phyloP scores from a whole-genome alignment of 2,113 vertebrate species.

The Pomatostomus ruficeps region DNA sequence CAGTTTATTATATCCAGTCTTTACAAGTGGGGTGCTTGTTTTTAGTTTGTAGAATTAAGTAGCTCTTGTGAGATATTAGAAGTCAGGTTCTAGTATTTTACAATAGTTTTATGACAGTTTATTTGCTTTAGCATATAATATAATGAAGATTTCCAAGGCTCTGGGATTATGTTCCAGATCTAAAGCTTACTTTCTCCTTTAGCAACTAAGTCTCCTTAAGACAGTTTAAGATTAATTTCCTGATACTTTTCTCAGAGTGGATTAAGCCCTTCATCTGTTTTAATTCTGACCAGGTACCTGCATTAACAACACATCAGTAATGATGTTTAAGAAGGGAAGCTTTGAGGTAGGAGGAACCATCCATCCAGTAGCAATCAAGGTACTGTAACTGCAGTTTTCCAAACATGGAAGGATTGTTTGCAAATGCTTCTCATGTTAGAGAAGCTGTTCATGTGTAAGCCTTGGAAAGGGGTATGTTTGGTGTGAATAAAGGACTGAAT shows the following conservation, averaged over 20 bases:
- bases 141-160: not conserved
- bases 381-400: slow-evolving; percentile 58
- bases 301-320: slow-evolving; percentile 92
- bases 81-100: not conserved
- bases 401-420: not conserved
- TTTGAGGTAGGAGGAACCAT: slow-evolving; percentile 93
- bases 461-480: not conserved
- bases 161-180: not conserved
- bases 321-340: slow-evolving; percentile 98
- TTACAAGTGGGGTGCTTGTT: not conserved
- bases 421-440: not conserved
- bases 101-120: not conserved
- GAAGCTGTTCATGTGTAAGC: not conserved
- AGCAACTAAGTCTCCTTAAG: not conserved
- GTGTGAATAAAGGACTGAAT: not conserved
- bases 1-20: not conserved
- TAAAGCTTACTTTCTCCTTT: not conserved
- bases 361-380: slow-evolving; percentile 91
- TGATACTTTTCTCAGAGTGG: not conserved
- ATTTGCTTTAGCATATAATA: not conserved
- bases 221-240: not conserved
- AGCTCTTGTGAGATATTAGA: not conserved
- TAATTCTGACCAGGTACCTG: slow-evolving; percentile 81
- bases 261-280: not conserved
- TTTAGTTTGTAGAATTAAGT: not conserved